These are phyloP conservation scores for Reticulitermes lucifugus DNA, from an alignment of 2,888 invertebrate genomes.

Conservation along the genomic window DNA sequence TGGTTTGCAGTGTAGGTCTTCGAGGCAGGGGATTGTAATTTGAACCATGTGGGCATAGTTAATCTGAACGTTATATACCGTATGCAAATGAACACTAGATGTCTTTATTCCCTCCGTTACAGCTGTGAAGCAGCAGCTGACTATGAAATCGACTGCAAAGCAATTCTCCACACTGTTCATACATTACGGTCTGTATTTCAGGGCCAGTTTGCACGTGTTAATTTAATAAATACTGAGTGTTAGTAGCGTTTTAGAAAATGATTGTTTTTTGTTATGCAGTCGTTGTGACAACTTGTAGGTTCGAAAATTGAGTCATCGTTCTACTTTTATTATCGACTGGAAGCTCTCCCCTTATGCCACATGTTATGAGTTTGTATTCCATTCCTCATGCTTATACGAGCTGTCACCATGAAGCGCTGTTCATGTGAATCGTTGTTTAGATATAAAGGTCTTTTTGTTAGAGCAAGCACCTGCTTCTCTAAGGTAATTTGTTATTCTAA, in stretches of 20 bases:
- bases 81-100: neutral
- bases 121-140: neutral
- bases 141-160: slow-evolving; percentile 21
- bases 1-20: neutral
- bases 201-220: slow-evolving; percentile 16
- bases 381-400: neutral
- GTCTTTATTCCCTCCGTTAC: neutral
- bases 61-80: neutral
- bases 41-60: neutral
- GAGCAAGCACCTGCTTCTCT: neutral
- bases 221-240: neutral
- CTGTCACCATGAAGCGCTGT: neutral
- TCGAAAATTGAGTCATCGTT: neutral
- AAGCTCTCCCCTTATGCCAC: neutral
- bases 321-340: neutral
- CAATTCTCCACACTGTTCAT: slow-evolving; percentile 29
- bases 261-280: neutral
- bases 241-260: neutral
- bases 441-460: neutral
- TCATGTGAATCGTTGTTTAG: neutral
- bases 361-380: neutral
- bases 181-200: neutral
- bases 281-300: neutral
- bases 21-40: neutral
- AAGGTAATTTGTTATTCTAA: slow-evolving; percentile 12